Percentiles rank a stretch among this genome's conserved stretches.
These are phyloP conservation scores for Otocyon megalotis DNA, from an alignment of 2,113 vertebrate genomes.

Conservation along the genomic window DNA sequence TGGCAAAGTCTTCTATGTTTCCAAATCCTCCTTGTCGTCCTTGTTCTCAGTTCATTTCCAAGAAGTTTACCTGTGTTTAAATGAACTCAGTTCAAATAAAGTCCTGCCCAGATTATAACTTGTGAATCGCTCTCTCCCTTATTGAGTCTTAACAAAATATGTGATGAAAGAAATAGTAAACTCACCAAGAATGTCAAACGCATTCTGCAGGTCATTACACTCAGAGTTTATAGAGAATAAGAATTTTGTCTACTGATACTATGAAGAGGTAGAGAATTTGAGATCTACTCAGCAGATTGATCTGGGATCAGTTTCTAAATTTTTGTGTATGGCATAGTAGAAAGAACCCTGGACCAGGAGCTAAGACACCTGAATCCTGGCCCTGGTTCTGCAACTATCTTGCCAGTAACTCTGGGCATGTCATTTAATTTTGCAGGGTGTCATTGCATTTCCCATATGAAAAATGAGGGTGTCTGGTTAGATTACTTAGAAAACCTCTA, in stretches of 20 bases:
- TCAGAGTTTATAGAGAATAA: neutral
- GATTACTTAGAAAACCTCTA: neutral
- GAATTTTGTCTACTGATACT: neutral
- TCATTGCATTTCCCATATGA: neutral
- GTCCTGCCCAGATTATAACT: neutral
- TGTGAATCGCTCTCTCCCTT: neutral
- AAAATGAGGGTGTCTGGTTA: neutral
- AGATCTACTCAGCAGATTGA: neutral
- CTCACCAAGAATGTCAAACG: neutral
- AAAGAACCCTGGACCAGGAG: neutral
- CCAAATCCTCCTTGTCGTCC: neutral
- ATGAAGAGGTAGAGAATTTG: neutral
- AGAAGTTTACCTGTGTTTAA: neutral
- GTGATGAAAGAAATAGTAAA: neutral
- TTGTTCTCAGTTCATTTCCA: neutral
- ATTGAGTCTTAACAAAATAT: neutral
- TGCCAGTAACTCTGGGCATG: neutral
- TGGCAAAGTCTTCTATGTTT: neutral
- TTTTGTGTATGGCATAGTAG: neutral
- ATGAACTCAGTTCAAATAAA: neutral
- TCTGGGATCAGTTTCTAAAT: neutral
- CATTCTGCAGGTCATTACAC: neutral
- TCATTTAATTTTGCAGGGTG: neutral
- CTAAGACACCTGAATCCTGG: neutral
- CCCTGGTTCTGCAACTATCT: neutral